phyloP scores from a whole-genome alignment of 1,140 invertebrate genomes.

The Euschistus heros region DNA sequence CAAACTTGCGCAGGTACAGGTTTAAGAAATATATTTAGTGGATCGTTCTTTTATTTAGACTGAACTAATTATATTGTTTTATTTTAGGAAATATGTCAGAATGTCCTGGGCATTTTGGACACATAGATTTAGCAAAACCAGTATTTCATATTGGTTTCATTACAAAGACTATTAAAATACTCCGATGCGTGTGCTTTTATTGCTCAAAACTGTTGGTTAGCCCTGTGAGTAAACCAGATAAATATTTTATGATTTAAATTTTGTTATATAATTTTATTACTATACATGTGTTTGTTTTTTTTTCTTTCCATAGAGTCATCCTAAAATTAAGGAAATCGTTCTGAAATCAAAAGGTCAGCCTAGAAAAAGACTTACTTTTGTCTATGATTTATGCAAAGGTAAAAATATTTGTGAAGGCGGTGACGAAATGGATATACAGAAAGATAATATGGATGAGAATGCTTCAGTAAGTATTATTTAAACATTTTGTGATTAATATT shows the following conservation, averaged over 20 bases:
- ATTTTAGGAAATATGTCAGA: constrained; percentile 77
- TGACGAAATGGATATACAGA: constrained; percentile 88
- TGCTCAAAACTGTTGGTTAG: constrained; percentile 92
- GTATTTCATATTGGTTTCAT: constrained; percentile 98
- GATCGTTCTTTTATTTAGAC: neutral
- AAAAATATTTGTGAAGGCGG: constrained; percentile 98
- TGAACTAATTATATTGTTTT: constrained; percentile 16
- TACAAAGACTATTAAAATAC: constrained; percentile 92
- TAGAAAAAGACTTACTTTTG: constrained; percentile 82
- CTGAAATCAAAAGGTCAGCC: constrained; percentile 96
- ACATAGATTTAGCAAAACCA: constrained; percentile 95
- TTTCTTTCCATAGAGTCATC: constrained; percentile 61
- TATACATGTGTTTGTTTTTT: constrained; percentile 17
- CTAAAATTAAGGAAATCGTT: constrained; percentile 95
- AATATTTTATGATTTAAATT: constrained; percentile 21
- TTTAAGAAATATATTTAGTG: neutral
- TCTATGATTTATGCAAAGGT: constrained; percentile 97
- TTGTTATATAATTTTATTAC: constrained; percentile 3
- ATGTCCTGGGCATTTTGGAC: constrained; percentile 99
- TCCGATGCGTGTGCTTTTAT: constrained; percentile 95
- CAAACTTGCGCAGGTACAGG: constrained; percentile 86
- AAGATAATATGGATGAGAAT: constrained; percentile 41
- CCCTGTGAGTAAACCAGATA: constrained; percentile 53
- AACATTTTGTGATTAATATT: neutral
- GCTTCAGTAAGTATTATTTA: constrained; percentile 11